A percentile compares a stretch with the other conserved stretches of the same genome.
phyloP scores from a whole-genome alignment of 1,140 invertebrate species.

The Caligus rogercresseyi region DNA sequence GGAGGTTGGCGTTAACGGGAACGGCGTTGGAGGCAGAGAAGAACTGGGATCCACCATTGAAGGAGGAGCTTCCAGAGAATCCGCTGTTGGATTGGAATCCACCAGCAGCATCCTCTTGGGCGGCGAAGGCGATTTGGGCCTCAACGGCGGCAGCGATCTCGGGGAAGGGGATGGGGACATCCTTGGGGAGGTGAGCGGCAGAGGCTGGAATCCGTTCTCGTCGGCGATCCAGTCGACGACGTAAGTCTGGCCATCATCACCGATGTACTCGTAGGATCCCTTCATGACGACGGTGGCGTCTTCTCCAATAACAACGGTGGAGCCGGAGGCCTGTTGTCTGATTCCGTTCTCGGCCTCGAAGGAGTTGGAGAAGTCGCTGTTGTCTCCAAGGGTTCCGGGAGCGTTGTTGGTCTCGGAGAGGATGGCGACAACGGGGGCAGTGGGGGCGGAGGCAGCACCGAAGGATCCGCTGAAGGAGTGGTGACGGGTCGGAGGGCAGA shows the following conservation, averaged over 20 bases:
- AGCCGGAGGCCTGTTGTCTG: constrained; percentile 12
- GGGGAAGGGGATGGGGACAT: background rate
- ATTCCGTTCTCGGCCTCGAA: constrained; percentile 18
- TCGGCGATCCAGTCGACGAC: constrained; percentile 43
- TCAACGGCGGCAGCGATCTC: constrained; percentile 11
- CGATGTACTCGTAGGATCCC: constrained; percentile 13
- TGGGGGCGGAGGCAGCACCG: background rate
- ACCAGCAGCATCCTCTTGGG: constrained; percentile 5
- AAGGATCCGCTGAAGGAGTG: background rate
- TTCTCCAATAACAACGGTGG: constrained; percentile 1
- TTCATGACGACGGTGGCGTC: constrained; percentile 8
- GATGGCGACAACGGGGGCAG: background rate
- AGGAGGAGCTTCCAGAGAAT: background rate
- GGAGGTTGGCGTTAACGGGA: background rate
- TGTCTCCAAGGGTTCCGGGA: background rate
- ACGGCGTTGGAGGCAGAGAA: background rate
- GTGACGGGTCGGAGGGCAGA: background rate
- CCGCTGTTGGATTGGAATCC: background rate
- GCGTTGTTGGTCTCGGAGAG: background rate
- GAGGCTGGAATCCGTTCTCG: constrained; percentile 40
- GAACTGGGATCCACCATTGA: background rate
- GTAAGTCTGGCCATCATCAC: constrained; percentile 32
- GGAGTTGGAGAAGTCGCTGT: constrained; percentile 8
- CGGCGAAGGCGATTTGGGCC: constrained; percentile 3
- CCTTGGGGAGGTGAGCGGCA: constrained; percentile 33